Conservation (phyloP, 2,888 invertebrate species). For the Drosophila histrio region DNA sequence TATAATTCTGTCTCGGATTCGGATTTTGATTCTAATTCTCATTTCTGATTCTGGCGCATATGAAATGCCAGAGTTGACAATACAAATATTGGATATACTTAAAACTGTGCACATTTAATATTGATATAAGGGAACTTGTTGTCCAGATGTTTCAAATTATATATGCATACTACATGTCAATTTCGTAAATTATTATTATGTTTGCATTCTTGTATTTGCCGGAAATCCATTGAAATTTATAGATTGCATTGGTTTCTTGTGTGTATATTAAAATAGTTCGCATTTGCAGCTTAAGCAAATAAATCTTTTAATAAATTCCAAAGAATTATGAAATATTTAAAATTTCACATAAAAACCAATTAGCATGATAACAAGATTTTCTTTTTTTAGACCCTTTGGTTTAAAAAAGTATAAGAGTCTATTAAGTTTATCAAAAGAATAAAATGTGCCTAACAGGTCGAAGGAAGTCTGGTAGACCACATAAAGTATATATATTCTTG, state of each 20-base stretch:
- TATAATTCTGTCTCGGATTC: constrained; percentile 16
- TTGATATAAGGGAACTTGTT: constrained; percentile 51
- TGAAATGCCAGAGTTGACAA: constrained; percentile 75
- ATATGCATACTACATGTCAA: constrained; percentile 12
- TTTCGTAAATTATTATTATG: constrained; percentile 15
- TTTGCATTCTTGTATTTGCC: constrained; percentile 1
- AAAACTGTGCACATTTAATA: constrained; percentile 5
- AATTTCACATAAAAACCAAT: constrained; percentile 9
- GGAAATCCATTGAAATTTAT: constrained; percentile 7
- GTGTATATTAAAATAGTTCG: background rate
- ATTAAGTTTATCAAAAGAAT: too few species aligned
- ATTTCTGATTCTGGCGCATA: constrained; percentile 19
- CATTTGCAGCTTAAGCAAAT: background rate
- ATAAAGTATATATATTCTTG: too few species aligned
- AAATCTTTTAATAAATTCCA: background rate
- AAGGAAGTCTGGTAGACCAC: too few species aligned
- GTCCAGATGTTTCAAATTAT: constrained; percentile 27
- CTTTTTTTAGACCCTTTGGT: too few species aligned
- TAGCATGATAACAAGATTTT: background rate
- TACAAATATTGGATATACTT: constrained; percentile 23
- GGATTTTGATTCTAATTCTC: constrained; percentile 4
- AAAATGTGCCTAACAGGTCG: too few species aligned
- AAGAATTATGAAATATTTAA: background rate
- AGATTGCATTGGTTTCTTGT: background rate
- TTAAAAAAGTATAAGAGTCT: too few species aligned